phyloP scores from a whole-genome alignment of 2,113 vertebrate genomes.

The Lethenteron camtschaticum region DNA sequence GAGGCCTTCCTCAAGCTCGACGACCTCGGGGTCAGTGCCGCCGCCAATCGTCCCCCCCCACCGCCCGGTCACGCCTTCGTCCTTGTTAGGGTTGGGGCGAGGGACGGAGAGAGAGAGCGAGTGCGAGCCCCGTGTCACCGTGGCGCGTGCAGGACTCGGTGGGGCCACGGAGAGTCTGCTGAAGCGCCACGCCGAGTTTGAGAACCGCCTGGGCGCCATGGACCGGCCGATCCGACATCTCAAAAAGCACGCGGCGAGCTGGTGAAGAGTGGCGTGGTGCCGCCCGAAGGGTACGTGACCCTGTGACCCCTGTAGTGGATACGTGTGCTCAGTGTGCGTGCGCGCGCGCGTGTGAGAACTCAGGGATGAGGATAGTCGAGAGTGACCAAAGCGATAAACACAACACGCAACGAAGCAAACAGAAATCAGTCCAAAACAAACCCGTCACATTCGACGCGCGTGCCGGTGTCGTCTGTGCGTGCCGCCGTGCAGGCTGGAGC shows the following conservation, averaged over 20 bases:
- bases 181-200: constrained; percentile 39
- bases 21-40: constrained; percentile 36
- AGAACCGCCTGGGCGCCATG: constrained; percentile 26
- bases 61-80: not conserved
- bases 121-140: no score
- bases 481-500: constrained; percentile 24
- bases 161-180: constrained; percentile 31
- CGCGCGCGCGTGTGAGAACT: not conserved
- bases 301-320: no score
- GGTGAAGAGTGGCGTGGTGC: constrained; percentile 9
- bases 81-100: no score
- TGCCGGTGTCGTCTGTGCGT: not conserved
- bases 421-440: not conserved
- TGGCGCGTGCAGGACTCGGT: constrained; percentile 30
- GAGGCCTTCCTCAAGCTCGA: constrained; percentile 33
- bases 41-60: not conserved
- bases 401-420: not conserved
- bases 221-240: constrained; percentile 29
- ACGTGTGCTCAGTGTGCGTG: no score
- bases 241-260: constrained; percentile 23
- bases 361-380: no score
- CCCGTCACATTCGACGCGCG: not conserved
- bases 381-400: no score
- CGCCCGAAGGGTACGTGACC: no score
- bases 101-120: no score